Conservation (phyloP, 2,113 vertebrate genomes). For the Harpagus bidentatus region DNA sequence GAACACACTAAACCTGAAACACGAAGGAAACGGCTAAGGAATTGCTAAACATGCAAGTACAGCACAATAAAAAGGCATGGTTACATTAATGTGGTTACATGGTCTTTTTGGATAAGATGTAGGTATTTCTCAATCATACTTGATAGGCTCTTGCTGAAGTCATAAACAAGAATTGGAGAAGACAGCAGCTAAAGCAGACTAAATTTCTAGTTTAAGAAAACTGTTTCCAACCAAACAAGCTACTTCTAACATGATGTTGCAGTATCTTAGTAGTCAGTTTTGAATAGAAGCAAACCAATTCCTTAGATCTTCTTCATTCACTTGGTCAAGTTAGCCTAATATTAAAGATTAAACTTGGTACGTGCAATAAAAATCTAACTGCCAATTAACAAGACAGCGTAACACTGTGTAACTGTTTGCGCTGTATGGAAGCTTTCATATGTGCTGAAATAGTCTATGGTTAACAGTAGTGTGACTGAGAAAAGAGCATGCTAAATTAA, state of each 20-base stretch:
- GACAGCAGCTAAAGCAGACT: background rate
- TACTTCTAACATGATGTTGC: background rate
- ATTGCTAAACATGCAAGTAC: background rate
- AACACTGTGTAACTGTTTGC: background rate
- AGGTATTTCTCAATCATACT: background rate
- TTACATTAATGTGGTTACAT: background rate
- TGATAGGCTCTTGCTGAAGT: background rate
- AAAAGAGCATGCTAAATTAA: background rate
- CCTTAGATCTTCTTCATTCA: background rate
- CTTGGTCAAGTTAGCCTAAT: background rate
- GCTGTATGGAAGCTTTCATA: background rate
- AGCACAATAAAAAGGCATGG: background rate
- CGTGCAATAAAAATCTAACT: background rate
- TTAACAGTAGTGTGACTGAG: background rate
- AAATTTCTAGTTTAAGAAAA: background rate
- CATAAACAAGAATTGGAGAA: background rate
- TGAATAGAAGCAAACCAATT: background rate
- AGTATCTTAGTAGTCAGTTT: background rate
- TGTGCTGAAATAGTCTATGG: background rate
- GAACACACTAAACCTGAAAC: background rate
- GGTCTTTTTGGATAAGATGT: background rate
- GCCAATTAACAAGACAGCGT: background rate
- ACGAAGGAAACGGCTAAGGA: background rate
- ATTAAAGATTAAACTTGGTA: background rate
- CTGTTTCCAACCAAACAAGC: background rate